A percentile compares a stretch with the other conserved stretches of the same genome.
These are phyloP conservation scores for Drosophila bocqueti DNA, from an alignment of 1,140 invertebrate genomes.

Conservation along the genomic window DNA sequence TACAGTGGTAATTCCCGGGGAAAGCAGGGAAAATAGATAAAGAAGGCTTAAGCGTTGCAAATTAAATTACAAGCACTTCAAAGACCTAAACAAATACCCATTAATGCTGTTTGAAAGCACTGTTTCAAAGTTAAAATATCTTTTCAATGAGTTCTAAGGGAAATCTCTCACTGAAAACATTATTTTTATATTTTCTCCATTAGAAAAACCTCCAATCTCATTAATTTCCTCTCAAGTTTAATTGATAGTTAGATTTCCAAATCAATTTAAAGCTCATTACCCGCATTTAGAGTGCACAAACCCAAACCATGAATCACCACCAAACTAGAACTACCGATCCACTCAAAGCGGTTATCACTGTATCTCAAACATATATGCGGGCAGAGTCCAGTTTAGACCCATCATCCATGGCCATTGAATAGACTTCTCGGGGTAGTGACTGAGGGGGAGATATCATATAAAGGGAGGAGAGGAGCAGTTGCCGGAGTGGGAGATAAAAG, in stretches of 20 bases:
- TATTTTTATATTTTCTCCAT: background rate
- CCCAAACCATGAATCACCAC: conserved; percentile 2
- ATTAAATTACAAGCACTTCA: background rate
- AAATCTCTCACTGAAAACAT: background rate
- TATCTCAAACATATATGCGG: conserved; percentile 43
- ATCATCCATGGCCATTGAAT: conserved; percentile 39
- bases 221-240: background rate
- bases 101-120: background rate
- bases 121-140: no score
- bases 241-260: background rate
- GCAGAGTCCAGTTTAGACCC: conserved; percentile 42
- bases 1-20: conserved; percentile 20
- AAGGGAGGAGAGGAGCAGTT: background rate
- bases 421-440: conserved; percentile 28
- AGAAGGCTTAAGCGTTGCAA: background rate
- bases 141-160: background rate
- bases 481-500: conserved; percentile 31
- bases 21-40: background rate
- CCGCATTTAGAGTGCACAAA: conserved; percentile 2
- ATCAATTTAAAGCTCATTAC: conserved; percentile 18
- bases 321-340: background rate
- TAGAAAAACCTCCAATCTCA: background rate
- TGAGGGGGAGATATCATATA: background rate
- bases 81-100: background rate
- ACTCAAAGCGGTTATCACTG: conserved; percentile 39